These are phyloP conservation scores for Neopipo cinnamomea DNA, from an alignment of 2,113 vertebrate species.

Conservation along the genomic window DNA sequence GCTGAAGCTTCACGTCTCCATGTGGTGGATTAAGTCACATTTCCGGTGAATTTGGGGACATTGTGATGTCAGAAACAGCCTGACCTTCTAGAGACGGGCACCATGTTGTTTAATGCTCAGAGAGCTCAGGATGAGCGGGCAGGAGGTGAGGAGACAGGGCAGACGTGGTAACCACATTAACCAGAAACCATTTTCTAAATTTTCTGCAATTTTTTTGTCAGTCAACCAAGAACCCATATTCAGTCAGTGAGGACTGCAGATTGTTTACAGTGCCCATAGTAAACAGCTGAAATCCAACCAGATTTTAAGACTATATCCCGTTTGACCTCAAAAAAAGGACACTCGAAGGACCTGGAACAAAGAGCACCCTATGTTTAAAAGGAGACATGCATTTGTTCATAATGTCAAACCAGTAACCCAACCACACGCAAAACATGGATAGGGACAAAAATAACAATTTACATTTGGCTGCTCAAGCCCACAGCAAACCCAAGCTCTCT, in stretches of 20 bases:
- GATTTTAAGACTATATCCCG: neutral
- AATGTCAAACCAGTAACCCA: neutral
- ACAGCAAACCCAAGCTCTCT: neutral
- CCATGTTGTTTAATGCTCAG: fast-evolving
- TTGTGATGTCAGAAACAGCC: neutral
- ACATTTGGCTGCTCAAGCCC: neutral
- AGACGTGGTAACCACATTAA: neutral
- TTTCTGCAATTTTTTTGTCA: neutral
- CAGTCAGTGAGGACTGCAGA: neutral
- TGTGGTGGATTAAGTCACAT: neutral
- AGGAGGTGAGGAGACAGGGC: neutral
- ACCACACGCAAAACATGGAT: neutral
- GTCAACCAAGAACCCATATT: neutral
- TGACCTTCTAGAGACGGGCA: neutral
- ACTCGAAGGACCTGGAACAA: neutral
- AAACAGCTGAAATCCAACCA: neutral
- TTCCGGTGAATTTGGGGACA: neutral
- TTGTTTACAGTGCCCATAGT: neutral
- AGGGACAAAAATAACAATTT: neutral
- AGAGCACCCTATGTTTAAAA: slow-evolving; percentile 2
- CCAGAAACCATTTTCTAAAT: neutral
- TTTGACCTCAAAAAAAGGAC: neutral
- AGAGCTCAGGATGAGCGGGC: neutral
- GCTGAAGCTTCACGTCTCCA: neutral
- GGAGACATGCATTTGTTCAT: neutral